Evolutionary conservation across 2,888 invertebrate species (phyloP), one percentile per base, ranked within the genome.

Genomic region (Andrena flavipes): DNA sequence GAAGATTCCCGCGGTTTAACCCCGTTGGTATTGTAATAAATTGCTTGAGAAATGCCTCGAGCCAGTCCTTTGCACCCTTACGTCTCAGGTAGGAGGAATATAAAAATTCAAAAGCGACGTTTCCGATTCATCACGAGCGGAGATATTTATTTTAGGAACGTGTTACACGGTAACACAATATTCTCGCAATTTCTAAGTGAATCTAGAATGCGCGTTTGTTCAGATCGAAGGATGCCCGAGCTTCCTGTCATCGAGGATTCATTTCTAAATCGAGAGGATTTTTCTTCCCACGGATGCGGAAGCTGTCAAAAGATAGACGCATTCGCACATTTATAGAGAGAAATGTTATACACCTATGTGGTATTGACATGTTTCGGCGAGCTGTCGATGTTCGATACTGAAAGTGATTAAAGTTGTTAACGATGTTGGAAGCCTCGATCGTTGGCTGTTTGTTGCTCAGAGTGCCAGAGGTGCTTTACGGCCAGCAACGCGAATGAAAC

Each of bases 331-430:
- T 70, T 29, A 29, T 13, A 26, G 51, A 13, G 33, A 35, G 54
- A 71, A 56, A 48, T 30, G n/a, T 42, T 16, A 16, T 42, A 13
- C 16, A 16, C 42, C 42, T 13, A 42, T 16, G 42, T 42, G 4
- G 42, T 54, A 23, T 20, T n/a, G 13, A 23, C 16, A 26, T 30
- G 42, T 20, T 30, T 80, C 67, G 30, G 26, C 23, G 51, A 59
- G 33, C 48, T 59, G 67, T 60, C 64, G 60, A 56, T 62, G 59
- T 7, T 29, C 62, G 30, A 35, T 35, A 65, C 69, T 23, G 72
- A 78, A 84, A 78, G 73, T 65, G 42, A 63, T 78, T 68, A 69
- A 84, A 76, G 56, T 63, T 65, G 67, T 83, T 85, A 76, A 79
- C 68, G 74, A 75, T 56, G 63, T 16, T 26, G 54, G 69, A 76